Base-by-base conservation (phyloP, 2,888 invertebrate genomes). In the Eilema sororculum region DNA sequence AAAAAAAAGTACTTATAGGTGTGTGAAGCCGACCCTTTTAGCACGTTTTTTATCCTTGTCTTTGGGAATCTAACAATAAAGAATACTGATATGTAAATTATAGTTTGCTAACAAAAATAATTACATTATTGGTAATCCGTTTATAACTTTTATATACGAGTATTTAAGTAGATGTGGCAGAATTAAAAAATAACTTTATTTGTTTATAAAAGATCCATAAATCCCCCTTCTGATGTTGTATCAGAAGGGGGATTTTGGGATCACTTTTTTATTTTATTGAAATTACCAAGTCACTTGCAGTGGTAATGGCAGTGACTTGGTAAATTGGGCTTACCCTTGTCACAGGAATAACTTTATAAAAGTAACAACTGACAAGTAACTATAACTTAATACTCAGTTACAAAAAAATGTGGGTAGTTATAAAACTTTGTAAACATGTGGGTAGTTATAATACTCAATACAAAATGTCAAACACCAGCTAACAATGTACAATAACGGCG, bases 401-500 rank as follows among this genome's bases (percentile, higher is more conserved):
- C 8, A 13, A 12, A 52, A 52, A n/a, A 6, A 20, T 58, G 25
- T 16, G 25, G 25, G 25, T 58, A 58, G 58, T 58, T 28, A 5
- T 16, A 16, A 59, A 28, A 41, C 13, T 16, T 41, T 22, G 24
- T 37, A 37, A 37, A 60, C n/a, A 33, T 33, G 57, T 20, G 57
- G 12, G 30, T n/a, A n/a, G 22, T 41, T 37, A 41, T 33, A 22
- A 62, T 16, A 24, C 8, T 52, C 33, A 1, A 58, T 58, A 41
- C 28, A 22, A 24, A 68, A 28, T 63, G 58, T 63, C 57, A 28
- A 62, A 72, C 66, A 72, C 71, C 56, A 65, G 66, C 69, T 69
- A 78, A 76, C 72, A 77, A 77, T 78, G 13, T 69, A 69, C 64
- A 77, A 78, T 65, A 66, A 71, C 72, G 76, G 79, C 73, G 61